Evolutionary conservation across 2,797 vertebrate species (phyloP).

Genomic region (Cyclura pinguis): DNA sequence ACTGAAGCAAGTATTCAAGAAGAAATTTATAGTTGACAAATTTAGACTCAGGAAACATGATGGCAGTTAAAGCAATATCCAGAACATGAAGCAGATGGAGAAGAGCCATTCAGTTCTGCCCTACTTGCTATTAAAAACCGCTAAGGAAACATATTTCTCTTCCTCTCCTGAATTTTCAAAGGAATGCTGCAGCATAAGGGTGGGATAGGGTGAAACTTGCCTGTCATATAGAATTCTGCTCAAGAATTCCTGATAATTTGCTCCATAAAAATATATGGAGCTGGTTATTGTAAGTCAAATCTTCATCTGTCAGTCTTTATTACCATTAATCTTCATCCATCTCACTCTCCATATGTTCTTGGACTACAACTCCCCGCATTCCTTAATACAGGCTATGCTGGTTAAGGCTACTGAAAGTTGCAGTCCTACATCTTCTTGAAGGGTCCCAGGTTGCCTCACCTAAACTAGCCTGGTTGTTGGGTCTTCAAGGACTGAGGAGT

Average conservation of each 20-base stretch:
- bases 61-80: neutral
- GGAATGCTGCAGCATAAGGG: neutral
- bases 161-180: neutral
- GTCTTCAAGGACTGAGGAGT: neutral
- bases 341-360: neutral
- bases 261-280: neutral
- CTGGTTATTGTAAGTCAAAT: neutral
- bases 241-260: neutral
- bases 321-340: neutral
- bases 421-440: too few relatives aligned
- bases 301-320: neutral
- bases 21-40: conserved; percentile 7
- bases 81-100: neutral
- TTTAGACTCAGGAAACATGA: neutral
- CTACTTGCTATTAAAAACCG: neutral
- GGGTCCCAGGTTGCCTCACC: too few relatives aligned
- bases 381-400: too few relatives aligned
- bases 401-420: too few relatives aligned
- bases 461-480: neutral
- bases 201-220: neutral
- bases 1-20: conserved; percentile 9
- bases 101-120: neutral
- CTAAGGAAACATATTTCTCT: neutral
- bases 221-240: neutral
- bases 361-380: too few relatives aligned